Conservation (phyloP, 2,888 invertebrate genomes). For the Branchellion lobata region DNA sequence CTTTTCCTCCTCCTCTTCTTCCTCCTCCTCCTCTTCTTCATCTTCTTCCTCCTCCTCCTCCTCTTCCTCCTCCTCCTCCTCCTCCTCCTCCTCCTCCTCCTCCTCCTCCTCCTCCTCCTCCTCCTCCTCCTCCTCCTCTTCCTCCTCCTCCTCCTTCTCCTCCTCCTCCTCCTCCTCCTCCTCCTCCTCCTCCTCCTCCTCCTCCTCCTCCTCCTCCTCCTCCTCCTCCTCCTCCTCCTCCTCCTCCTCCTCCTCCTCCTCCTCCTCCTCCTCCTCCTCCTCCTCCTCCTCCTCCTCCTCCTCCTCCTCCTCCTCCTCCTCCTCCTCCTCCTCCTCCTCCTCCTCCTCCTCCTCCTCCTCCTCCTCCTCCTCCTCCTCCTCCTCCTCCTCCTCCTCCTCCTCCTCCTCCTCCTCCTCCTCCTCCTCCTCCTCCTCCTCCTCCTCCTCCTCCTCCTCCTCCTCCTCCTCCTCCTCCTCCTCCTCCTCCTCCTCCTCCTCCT, state of each 20-base stretch:
- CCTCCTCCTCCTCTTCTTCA: background rate
- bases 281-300: background rate
- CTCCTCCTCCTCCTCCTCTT: conserved; percentile 3
- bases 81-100: background rate
- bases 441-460: background rate
- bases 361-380: background rate
- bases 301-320: conserved; percentile 1
- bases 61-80: background rate
- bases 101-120: background rate
- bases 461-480: conserved; percentile 4
- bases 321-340: conserved; percentile 12
- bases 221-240: background rate
- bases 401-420: background rate
- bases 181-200: background rate
- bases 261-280: background rate
- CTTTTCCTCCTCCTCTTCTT: background rate
- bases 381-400: conserved; percentile 1
- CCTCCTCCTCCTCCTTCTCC: background rate
- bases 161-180: background rate
- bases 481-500: conserved; percentile 1
- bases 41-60: conserved; percentile 11
- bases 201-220: background rate
- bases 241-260: background rate
- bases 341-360: background rate
- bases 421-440: conserved; percentile 1